Conservation (phyloP, 1,140 invertebrate genomes). For the Galendromus occidentalis region DNA sequence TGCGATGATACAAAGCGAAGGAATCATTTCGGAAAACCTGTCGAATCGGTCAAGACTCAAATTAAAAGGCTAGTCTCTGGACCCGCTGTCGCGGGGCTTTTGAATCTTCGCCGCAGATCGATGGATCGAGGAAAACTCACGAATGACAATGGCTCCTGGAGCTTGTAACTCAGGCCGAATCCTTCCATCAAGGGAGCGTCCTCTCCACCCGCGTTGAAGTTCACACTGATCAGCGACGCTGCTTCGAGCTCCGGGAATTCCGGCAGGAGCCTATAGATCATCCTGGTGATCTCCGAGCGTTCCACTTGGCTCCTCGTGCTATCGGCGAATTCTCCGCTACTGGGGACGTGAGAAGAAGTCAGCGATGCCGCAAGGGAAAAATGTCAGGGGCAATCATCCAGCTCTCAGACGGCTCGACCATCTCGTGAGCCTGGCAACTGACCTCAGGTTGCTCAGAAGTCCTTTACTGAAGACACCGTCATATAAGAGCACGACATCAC, state of each 20-base stretch:
- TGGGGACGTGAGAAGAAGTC: too few relatives aligned
- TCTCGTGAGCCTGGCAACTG: too few relatives aligned
- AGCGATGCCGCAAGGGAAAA: too few relatives aligned
- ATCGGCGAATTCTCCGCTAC: background rate
- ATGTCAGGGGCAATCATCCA: too few relatives aligned
- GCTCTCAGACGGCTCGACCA: too few relatives aligned
- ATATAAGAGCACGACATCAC: background rate
- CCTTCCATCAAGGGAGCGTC: background rate
- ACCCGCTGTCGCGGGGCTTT: too few relatives aligned
- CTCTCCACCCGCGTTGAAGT: background rate
- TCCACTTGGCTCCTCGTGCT: background rate
- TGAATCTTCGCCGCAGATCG: background rate
- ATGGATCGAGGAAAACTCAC: background rate
- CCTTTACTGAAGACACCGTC: constrained; percentile 4
- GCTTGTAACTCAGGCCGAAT: constrained; percentile 1
- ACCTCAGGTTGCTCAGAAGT: background rate
- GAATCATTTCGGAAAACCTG: background rate
- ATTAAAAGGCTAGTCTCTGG: background rate
- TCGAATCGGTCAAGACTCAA: background rate
- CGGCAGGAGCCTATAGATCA: background rate
- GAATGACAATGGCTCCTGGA: background rate
- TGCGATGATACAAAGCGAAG: background rate
- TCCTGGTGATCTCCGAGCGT: background rate
- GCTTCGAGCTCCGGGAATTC: background rate
- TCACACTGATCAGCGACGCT: background rate